These are phyloP conservation scores for Phyllostomus discolor DNA, from an alignment of 2,113 vertebrate genomes.

Conservation along the genomic window DNA sequence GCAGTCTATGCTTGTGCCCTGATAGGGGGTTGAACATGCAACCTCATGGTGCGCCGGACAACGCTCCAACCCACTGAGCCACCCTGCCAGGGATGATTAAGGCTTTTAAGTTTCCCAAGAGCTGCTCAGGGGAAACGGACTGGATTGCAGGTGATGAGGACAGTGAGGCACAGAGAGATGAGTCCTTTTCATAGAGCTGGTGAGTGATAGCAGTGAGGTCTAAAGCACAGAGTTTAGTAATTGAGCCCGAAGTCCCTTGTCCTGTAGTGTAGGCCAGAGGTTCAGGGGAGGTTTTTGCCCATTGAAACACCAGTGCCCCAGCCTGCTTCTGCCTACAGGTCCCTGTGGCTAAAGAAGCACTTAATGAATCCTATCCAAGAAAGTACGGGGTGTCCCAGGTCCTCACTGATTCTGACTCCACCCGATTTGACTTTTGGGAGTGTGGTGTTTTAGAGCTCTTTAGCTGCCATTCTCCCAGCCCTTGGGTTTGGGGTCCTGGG, in stretches of 20 bases:
- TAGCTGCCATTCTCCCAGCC: background rate
- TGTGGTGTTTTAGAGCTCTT: background rate
- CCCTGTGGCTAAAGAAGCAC: background rate
- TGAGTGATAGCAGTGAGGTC: background rate
- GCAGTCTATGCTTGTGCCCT: too few species aligned
- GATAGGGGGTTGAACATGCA: too few species aligned
- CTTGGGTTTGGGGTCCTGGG: background rate
- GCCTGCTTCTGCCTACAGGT: background rate
- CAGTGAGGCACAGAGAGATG: background rate
- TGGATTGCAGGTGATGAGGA: background rate
- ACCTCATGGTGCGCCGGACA: too few species aligned
- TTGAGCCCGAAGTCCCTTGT: background rate
- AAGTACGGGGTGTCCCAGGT: too few species aligned
- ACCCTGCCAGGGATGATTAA: background rate
- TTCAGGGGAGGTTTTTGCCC: background rate
- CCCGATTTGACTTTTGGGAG: background rate
- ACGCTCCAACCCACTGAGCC: too few species aligned
- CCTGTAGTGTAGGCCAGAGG: background rate
- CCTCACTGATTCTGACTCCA: too few species aligned
- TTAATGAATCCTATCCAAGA: background rate
- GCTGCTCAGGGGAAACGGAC: background rate
- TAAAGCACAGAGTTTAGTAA: background rate
- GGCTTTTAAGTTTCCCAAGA: background rate
- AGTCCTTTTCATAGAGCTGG: background rate
- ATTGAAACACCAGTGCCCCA: background rate